These are phyloP conservation scores for Isotomurus palustris DNA, from an alignment of 2,888 invertebrate genomes.

Conservation along the genomic window DNA sequence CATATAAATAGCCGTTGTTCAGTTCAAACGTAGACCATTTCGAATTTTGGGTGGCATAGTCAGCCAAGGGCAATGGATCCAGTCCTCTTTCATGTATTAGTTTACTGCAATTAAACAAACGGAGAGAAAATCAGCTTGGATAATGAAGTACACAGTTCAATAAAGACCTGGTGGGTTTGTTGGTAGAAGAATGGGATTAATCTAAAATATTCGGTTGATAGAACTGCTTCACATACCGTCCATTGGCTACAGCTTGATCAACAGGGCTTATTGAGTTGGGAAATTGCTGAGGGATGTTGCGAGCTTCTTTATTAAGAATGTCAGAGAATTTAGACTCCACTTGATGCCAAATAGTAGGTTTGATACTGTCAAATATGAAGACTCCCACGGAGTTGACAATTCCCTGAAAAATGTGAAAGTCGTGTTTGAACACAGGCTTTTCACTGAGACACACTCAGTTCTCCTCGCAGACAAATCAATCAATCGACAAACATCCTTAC, in stretches of 20 bases:
- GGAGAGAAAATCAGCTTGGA: background rate
- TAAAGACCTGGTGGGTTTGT: background rate
- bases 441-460: background rate
- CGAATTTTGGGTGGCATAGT: constrained; percentile 22
- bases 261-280: constrained; percentile 80
- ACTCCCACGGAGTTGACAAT: constrained; percentile 75
- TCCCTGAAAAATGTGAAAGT: constrained; percentile 56
- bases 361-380: constrained; percentile 79
- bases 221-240: background rate
- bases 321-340: constrained; percentile 67
- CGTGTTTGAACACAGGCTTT: background rate
- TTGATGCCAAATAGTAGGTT: constrained; percentile 67
- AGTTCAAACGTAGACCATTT: constrained; percentile 24
- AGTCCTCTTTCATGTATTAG: constrained; percentile 18
- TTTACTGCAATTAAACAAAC: constrained; percentile 13
- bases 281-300: constrained; percentile 65
- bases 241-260: constrained; percentile 52
- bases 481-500: too few species aligned
- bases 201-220: too few species aligned
- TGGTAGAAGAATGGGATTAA: too few species aligned
- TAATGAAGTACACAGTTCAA: background rate
- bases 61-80: constrained; percentile 20
- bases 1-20: constrained; percentile 19
- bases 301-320: constrained; percentile 68
- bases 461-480: too few species aligned